Conservation (phyloP, 2,797 vertebrate species). For the Rhabdomys pumilio region DNA sequence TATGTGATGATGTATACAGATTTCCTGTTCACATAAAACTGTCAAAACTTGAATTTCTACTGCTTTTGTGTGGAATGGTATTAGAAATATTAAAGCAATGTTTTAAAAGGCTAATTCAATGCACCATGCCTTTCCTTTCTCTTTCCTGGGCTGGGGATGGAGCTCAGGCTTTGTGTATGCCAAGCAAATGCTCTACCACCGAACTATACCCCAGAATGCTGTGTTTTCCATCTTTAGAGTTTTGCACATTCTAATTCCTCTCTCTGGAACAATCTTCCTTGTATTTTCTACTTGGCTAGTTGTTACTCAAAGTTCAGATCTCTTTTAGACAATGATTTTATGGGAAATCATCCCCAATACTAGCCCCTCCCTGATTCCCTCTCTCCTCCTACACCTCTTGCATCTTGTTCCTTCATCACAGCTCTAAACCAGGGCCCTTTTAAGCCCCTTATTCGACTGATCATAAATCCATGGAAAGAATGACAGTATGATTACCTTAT, state of each 20-base stretch:
- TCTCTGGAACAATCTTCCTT: not conserved
- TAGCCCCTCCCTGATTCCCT: not conserved
- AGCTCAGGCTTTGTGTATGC: too few relatives aligned
- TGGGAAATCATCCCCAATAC: not conserved
- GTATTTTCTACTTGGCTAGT: not conserved
- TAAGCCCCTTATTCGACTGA: not conserved
- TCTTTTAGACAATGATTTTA: conserved; percentile 11
- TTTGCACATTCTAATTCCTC: not conserved
- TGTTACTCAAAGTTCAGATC: conserved; percentile 3
- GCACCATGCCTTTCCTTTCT: not conserved
- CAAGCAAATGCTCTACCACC: not conserved
- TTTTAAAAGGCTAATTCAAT: not conserved
- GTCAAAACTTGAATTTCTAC: conserved; percentile 83
- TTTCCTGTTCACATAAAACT: conserved; percentile 80
- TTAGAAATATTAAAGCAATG: conserved; percentile 86
- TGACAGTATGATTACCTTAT: not conserved
- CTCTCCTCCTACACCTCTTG: not conserved
- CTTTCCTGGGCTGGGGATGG: not conserved
- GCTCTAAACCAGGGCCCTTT: not conserved
- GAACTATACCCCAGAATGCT: not conserved
- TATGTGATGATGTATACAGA: conserved; percentile 86
- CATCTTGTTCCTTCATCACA: not conserved
- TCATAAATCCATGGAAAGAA: not conserved
- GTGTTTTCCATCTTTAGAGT: not conserved
- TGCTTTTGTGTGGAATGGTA: conserved; percentile 84